Conservation (phyloP, 2,113 vertebrate genomes). For the Nematolebias whitei region DNA sequence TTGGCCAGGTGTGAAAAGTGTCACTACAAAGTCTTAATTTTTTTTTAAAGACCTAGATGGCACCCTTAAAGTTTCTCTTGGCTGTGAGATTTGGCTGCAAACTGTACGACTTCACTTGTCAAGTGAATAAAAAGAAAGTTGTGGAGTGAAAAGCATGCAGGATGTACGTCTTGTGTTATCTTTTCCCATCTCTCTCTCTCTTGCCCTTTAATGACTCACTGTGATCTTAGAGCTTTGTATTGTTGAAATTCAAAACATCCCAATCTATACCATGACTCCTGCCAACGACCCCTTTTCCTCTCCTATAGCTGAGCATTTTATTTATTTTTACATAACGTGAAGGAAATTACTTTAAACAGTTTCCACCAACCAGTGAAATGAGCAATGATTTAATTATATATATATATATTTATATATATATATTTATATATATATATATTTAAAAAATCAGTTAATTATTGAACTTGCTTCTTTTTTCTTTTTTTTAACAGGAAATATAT, state of each 20-base stretch:
- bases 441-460: too few relatives aligned
- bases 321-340: not conserved
- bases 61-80: not conserved
- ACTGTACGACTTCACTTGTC: not conserved
- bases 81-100: not conserved
- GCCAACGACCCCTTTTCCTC: constrained; percentile 1
- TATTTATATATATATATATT: too few relatives aligned
- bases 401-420: too few relatives aligned
- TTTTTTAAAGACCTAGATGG: not conserved
- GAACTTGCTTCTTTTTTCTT: too few relatives aligned
- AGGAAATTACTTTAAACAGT: constrained; percentile 4
- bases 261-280: constrained; percentile 11
- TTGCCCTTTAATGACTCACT: constrained; percentile 45
- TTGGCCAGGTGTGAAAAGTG: not conserved
- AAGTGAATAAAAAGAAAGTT: not conserved
- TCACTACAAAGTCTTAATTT: constrained; percentile 5
- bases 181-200: not conserved
- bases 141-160: not conserved
- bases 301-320: constrained; percentile 8
- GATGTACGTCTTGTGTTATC: constrained; percentile 21
- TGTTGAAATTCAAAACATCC: constrained; percentile 11
- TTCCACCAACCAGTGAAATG: constrained; percentile 15
- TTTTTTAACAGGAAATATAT: too few relatives aligned
- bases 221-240: constrained; percentile 37
- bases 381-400: too few relatives aligned